Evolutionary conservation across 2,797 vertebrate genomes (phyloP).

Genomic region (Galago senegalensis): DNA sequence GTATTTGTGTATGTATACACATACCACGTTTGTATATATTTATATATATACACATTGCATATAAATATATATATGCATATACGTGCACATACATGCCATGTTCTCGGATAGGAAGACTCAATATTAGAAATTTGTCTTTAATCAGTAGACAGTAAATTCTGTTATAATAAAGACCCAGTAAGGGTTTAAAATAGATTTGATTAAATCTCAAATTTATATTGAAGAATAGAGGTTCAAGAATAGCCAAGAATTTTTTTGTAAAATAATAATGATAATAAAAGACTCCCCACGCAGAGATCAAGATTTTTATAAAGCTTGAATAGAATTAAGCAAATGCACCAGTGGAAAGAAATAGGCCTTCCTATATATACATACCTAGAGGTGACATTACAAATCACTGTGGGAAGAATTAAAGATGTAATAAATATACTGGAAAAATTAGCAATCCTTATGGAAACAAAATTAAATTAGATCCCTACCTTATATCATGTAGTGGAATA

Average conservation of each 20-base stretch:
- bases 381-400: background rate
- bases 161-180: background rate
- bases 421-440: background rate
- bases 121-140: background rate
- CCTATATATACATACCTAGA: background rate
- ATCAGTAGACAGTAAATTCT: background rate
- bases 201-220: constrained; percentile 16
- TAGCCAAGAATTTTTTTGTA: background rate
- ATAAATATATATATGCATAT: too few species aligned
- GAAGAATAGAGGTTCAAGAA: background rate
- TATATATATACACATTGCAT: background rate
- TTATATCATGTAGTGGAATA: background rate
- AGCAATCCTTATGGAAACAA: background rate
- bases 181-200: background rate
- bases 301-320: background rate
- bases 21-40: background rate
- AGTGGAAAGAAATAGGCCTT: constrained; percentile 27
- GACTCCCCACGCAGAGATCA: background rate
- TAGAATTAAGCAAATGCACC: background rate
- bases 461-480: background rate
- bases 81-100: background rate
- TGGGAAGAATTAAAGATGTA: background rate
- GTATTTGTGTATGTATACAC: background rate
- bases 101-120: background rate
- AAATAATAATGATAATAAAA: background rate